Evolutionary conservation across 2,888 invertebrate genomes (phyloP), one percentile per base, ranked within the genome.

Genomic region (Branchipolynoe longqiensis): DNA sequence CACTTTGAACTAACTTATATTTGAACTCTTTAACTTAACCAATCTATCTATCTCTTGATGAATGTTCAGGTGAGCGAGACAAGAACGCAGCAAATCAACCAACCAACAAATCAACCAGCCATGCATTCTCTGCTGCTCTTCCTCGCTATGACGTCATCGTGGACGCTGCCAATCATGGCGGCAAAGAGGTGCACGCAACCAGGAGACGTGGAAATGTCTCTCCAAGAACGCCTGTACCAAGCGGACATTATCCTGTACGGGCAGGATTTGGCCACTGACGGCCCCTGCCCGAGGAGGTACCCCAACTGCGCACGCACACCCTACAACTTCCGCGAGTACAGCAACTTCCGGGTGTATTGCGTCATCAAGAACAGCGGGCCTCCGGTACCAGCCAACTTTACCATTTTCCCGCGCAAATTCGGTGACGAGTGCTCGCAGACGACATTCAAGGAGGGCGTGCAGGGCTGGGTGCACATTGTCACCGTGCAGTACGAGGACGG

Each of bases 161-260:
- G n/a, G n/a, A n/a, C n/a, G n/a, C 41, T 78, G 18, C 40, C 8
- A 22, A 3, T 1, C 28, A 48, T 54, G 31, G 48, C 31, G 78
- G 28, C 41, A 78, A 25, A 78, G n/a, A n/a, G n/a, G 31, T 78
- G 78, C 48, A 28, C 28, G 25, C 12, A 78, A 12, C 78, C 78
- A 25, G 78, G 48, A 4, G 31, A 31, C 54, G 28, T 78, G 25
- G 78, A 78, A 41, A 22, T 78, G 22, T 78, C 78, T 12, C 48
- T 78, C 1, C 78, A 78, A 48, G 78, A 78, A 22, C 78, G 78
- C 28, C 54, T 78, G 6, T 78, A 78, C 78, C 78, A 78, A 48
- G 78, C 78, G 25, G 48, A 78, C 28, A 78, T 78, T 25, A 48
- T 78, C 28, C 78, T 78, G 8, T 78, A 48, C 31, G 78, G 78